Base-by-base conservation (phyloP, 2,888 invertebrate genomes). In the Eupithecia tripunctaria region DNA sequence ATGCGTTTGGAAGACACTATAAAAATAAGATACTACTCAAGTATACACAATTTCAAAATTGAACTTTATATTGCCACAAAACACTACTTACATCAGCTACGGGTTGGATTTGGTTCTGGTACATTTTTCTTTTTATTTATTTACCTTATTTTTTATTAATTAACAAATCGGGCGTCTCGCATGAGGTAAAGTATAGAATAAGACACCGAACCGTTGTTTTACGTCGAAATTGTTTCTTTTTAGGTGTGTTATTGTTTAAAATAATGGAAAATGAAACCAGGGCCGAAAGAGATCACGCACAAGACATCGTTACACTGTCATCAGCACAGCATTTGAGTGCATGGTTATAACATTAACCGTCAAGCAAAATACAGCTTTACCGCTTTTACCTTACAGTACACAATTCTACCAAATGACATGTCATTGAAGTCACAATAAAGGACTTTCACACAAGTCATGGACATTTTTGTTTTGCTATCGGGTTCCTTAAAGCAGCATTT, bases 211-310 rank as follows among this genome's bases (percentile, higher is more conserved):
- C 6, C 18, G 66, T 63, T 62, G 60, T 71, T 62, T 12, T 76
- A 76, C 66, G 72, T 78, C 79, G 78, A 78, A 78, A 79, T 79
- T 78, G 69, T 85, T 83, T 85, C 81, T 85, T 90, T 92, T 87
- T 93, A 93, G 92, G 93, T 91, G 86, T 85, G 84, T 88, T 85
- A 84, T 86, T 86, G 78, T 84, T 73, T 82, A 82, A 85, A 83
- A 82, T 82, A 80, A 74, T 82, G 82, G 82, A 92, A 93, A 92
- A 92, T 91, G 91, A 85, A 84, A 94, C 93, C 94, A 94, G 94
- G 94, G 94, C 93, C 93, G 94, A 94, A 94, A 94, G 94, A 94
- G 93, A 93, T 90, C 89, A 79, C 82, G 82, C 81, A 82, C 83
- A 79, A 70, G 74, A 78, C 83, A 90, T 84, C 86, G 85, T 83